Conservation (phyloP, 2,797 vertebrate genomes). For the Hypotaenidia philippensis region DNA sequence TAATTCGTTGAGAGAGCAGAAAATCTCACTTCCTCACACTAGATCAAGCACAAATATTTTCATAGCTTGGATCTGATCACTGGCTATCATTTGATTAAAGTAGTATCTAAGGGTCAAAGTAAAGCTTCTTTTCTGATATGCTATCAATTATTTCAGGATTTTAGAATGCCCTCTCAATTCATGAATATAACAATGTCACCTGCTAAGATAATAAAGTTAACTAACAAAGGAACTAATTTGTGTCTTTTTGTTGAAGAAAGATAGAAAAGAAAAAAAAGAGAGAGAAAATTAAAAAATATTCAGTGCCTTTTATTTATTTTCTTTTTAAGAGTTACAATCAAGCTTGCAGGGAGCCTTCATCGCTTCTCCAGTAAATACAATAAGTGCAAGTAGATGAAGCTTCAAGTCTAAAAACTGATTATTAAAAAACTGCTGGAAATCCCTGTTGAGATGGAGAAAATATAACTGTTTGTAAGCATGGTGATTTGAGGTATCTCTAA, state of each 20-base stretch:
- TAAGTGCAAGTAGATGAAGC: neutral
- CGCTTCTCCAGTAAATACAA: neutral
- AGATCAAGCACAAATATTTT: constrained; percentile 1
- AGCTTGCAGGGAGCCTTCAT: neutral
- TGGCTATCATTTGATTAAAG: neutral
- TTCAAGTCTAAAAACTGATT: neutral
- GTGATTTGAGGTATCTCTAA: neutral
- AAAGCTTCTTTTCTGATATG: neutral
- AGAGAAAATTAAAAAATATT: neutral
- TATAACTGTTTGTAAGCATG: neutral
- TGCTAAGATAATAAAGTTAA: neutral
- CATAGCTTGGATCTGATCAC: neutral
- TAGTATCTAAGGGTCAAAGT: neutral
- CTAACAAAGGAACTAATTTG: neutral
- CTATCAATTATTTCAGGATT: neutral
- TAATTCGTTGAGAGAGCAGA: neutral
- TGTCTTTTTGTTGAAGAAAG: neutral
- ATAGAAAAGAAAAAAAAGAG: neutral
- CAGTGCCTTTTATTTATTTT: rapidly evolving
- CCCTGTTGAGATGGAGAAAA: neutral
- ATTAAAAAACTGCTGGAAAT: neutral
- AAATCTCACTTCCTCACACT: neutral
- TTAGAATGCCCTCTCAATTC: neutral
- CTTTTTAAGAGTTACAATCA: neutral
- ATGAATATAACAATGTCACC: neutral